Evolutionary conservation across 1,140 invertebrate species (phyloP).

Genomic region (Octopus sinensis): DNA sequence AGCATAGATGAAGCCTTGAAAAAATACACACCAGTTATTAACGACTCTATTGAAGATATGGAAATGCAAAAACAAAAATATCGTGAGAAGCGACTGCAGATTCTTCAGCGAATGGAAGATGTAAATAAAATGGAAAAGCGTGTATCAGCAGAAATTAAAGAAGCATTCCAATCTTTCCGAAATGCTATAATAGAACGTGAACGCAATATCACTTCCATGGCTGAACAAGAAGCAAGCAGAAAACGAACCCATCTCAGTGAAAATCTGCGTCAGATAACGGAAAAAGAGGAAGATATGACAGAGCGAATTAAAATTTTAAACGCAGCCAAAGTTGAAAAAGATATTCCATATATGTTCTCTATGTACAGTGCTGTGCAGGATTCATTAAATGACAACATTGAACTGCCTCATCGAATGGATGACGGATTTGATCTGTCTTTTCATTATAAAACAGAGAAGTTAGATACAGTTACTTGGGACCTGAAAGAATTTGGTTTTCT

Average conservation of each 20-base stretch:
- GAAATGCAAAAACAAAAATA: slow-evolving; percentile 30
- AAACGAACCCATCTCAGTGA: slow-evolving; percentile 39
- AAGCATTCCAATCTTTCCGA: slow-evolving; percentile 44
- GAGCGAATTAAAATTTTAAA: slow-evolving; percentile 35
- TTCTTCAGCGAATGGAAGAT: slow-evolving; percentile 41
- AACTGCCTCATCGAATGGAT: not conserved
- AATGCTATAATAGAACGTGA: slow-evolving; percentile 44
- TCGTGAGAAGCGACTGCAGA: slow-evolving; percentile 34
- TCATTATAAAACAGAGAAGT: not conserved
- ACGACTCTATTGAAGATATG: slow-evolving; percentile 44
- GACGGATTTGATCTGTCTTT: not conserved
- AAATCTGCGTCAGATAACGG: slow-evolving; percentile 33
- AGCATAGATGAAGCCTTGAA: slow-evolving; percentile 49
- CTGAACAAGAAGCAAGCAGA: slow-evolving; percentile 44
- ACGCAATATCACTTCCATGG: slow-evolving; percentile 39
- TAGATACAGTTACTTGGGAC: not conserved
- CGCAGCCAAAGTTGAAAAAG: slow-evolving; percentile 39
- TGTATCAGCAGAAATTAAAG: slow-evolving; percentile 38
- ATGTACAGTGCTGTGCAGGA: slow-evolving; percentile 42
- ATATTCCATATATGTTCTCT: slow-evolving; percentile 46
- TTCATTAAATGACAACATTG: slow-evolving; percentile 19
- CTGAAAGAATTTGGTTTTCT: slow-evolving; percentile 3
- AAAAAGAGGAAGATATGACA: slow-evolving; percentile 36
- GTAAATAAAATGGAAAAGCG: slow-evolving; percentile 44
- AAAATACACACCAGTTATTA: slow-evolving; percentile 48